Conservation (phyloP, 2,113 vertebrate genomes). For the Picathartes gymnocephalus region DNA sequence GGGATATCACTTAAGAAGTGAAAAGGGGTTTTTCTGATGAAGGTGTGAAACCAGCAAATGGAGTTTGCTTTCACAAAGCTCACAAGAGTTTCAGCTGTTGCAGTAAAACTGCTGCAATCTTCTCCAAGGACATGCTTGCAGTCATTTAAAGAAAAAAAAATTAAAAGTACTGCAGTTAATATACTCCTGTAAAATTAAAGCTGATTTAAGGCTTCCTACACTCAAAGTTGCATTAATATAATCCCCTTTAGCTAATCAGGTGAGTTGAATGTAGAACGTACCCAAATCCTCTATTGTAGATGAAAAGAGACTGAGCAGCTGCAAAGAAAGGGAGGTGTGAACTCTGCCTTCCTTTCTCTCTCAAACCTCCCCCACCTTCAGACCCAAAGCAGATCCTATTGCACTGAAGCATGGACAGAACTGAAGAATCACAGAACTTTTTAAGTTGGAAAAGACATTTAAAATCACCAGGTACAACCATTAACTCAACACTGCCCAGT, state of each 20-base stretch:
- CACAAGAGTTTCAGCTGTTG: neutral
- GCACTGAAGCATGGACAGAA: neutral
- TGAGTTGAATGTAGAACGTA: neutral
- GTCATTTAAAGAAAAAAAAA: neutral
- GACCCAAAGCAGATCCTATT: neutral
- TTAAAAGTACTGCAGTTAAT: neutral
- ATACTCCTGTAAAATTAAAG: neutral
- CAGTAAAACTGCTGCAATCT: neutral
- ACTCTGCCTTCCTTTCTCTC: neutral
- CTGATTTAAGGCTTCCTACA: neutral
- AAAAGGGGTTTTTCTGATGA: neutral
- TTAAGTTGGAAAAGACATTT: neutral
- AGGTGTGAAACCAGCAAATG: rapidly evolving
- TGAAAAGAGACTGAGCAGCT: neutral
- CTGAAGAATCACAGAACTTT: neutral
- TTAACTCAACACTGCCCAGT: neutral
- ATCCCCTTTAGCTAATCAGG: neutral
- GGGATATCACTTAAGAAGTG: neutral
- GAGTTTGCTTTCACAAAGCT: neutral
- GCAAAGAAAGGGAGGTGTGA: neutral
- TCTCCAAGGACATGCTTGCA: neutral
- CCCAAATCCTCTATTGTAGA: neutral
- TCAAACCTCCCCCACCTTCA: neutral
- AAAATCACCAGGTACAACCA: neutral
- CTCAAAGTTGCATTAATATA: neutral